A percentile compares a stretch with the other conserved stretches of the same genome.
Conservation (phyloP, 2,797 vertebrate genomes). For the Cyclura pinguis region DNA sequence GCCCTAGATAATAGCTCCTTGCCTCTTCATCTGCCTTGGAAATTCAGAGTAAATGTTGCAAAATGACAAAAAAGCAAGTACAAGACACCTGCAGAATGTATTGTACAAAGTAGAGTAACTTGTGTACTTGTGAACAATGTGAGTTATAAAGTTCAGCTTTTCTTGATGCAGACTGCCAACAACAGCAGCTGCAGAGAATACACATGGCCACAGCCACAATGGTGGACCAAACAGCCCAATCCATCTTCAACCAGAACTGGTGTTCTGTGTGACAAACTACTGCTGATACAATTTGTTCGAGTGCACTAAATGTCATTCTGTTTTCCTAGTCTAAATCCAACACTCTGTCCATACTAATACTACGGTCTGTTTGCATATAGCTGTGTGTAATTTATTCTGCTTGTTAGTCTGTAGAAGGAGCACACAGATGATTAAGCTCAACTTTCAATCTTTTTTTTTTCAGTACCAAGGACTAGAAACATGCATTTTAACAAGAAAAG, state of each 20-base stretch:
- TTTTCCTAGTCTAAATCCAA: neutral
- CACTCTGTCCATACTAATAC: neutral
- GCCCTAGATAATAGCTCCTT: neutral
- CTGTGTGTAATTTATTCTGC: neutral
- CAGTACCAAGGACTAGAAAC: neutral
- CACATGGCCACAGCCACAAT: neutral
- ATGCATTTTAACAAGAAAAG: neutral
- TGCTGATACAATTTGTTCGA: neutral
- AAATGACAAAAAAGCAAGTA: neutral
- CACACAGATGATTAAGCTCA: neutral
- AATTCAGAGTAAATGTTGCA: slow-evolving; percentile 6
- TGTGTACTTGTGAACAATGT: neutral
- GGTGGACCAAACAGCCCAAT: neutral
- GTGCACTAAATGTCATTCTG: neutral
- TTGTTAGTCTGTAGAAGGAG: neutral
- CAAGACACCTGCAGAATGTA: neutral
- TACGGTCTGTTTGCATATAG: neutral
- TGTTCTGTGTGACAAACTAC: neutral
- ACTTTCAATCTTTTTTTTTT: neutral
- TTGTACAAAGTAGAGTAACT: neutral
- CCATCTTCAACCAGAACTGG: neutral
- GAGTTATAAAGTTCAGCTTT: neutral
- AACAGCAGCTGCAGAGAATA: neutral
- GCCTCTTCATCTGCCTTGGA: neutral
- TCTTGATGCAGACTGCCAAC: neutral